Conservation (phyloP, 2,113 vertebrate species). For the Neopipo cinnamomea region DNA sequence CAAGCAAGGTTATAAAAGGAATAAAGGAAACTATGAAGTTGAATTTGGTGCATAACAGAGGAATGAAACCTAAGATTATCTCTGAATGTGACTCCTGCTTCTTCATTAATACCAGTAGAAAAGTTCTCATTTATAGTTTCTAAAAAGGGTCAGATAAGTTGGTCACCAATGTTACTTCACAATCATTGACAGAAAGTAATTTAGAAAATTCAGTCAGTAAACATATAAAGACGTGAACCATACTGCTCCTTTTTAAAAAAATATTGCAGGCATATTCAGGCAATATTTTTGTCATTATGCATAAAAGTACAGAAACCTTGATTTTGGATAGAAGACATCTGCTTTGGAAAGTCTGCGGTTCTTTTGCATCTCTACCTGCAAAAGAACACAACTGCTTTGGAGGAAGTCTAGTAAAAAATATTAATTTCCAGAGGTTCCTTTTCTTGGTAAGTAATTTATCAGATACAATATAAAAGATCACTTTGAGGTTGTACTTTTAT, state of each 20-base stretch:
- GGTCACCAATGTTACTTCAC: neutral
- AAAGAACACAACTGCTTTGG: neutral
- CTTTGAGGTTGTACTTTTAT: neutral
- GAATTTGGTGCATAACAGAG: neutral
- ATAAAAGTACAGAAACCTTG: neutral
- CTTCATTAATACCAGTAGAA: neutral
- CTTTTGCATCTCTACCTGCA: neutral
- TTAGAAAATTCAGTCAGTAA: neutral
- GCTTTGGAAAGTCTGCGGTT: neutral
- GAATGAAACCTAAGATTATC: neutral
- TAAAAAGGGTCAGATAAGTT: neutral
- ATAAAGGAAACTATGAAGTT: neutral
- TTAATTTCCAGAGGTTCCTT: neutral
- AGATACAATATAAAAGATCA: neutral
- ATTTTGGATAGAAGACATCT: neutral
- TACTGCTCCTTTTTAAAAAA: neutral
- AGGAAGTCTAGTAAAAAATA: neutral
- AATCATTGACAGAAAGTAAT: neutral
- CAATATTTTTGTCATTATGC: neutral
- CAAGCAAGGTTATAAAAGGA: neutral
- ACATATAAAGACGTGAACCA: neutral
- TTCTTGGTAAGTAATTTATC: neutral
- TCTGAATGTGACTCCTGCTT: neutral
- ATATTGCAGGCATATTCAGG: neutral
- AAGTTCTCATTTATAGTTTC: neutral